phyloP scores from a whole-genome alignment of 2,797 vertebrate genomes.

The Sebastes miniatus region DNA sequence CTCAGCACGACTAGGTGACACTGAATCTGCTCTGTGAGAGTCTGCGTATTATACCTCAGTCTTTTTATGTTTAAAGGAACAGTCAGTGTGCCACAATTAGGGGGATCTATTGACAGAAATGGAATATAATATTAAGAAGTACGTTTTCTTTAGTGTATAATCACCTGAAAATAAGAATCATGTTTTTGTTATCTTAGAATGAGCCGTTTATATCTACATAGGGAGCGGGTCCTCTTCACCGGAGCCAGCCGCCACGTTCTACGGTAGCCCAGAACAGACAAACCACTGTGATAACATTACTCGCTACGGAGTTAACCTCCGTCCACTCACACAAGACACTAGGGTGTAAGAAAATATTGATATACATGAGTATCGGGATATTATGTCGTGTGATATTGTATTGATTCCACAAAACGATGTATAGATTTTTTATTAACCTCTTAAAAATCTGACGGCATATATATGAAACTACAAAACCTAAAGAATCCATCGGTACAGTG shows the following conservation, averaged over 20 bases:
- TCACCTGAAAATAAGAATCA: too few relatives aligned
- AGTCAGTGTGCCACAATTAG: background rate
- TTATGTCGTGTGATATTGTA: too few relatives aligned
- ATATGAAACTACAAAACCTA: too few relatives aligned
- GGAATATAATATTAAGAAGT: too few relatives aligned
- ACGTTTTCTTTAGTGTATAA: too few relatives aligned
- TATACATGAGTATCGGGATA: too few relatives aligned
- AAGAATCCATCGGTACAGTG: too few relatives aligned
- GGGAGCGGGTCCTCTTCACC: background rate
- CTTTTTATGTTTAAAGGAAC: slow-evolving; percentile 8
- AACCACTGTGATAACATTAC: background rate
- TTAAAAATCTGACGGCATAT: too few relatives aligned
- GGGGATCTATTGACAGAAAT: background rate
- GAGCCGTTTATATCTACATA: background rate
- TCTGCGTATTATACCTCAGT: background rate
- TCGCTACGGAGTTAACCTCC: background rate
- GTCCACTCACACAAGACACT: too few relatives aligned
- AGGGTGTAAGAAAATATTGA: too few relatives aligned
- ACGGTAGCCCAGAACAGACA: background rate
- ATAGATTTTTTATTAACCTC: too few relatives aligned
- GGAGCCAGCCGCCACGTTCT: background rate
- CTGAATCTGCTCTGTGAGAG: slow-evolving; percentile 1
- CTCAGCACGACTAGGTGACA: slow-evolving; percentile 20
- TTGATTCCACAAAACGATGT: too few relatives aligned
- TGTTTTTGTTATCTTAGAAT: background rate